Evolutionary conservation across 1,140 invertebrate genomes (phyloP).

Genomic region (Tetragnatha versicolor): DNA sequence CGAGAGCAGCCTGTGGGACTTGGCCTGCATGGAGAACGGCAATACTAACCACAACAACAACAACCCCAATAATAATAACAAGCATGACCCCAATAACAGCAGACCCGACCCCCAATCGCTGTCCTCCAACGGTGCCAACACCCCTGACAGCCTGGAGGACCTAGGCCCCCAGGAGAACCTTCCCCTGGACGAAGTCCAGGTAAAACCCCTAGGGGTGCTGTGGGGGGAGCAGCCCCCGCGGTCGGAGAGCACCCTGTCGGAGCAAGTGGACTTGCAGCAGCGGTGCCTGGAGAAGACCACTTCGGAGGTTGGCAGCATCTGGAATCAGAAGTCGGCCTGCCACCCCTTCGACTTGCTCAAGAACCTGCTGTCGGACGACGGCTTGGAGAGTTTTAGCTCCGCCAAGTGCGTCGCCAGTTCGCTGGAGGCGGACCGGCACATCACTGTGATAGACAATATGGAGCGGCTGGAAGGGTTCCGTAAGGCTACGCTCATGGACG

Average conservation of each 20-base stretch:
- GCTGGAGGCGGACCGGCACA: slow-evolving; percentile 18
- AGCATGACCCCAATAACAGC: slow-evolving; percentile 17
- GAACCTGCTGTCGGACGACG: slow-evolving; percentile 41
- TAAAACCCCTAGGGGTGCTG: slow-evolving; percentile 36
- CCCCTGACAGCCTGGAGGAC: slow-evolving; percentile 48
- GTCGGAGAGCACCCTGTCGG: neutral
- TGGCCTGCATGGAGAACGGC: slow-evolving; percentile 47
- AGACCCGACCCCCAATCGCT: neutral
- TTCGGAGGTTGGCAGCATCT: slow-evolving; percentile 44
- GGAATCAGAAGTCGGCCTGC: slow-evolving; percentile 38
- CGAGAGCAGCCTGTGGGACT: slow-evolving; percentile 38
- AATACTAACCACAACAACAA: slow-evolving; percentile 36
- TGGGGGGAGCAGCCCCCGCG: slow-evolving; percentile 1
- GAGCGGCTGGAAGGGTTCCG: neutral
- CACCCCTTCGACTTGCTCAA: slow-evolving; percentile 44
- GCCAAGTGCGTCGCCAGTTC: slow-evolving; percentile 36
- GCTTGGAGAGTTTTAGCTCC: slow-evolving; percentile 43
- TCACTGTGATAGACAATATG: slow-evolving; percentile 52
- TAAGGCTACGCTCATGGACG: slow-evolving; percentile 40
- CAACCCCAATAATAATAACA: slow-evolving; percentile 8
- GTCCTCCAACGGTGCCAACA: slow-evolving; percentile 41
- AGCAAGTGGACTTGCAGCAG: neutral
- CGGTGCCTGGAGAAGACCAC: slow-evolving; percentile 29
- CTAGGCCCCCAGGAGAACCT: neutral
- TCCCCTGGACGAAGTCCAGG: neutral